Conservation (phyloP, 2,797 vertebrate genomes). For the Trematomus bernacchii region DNA sequence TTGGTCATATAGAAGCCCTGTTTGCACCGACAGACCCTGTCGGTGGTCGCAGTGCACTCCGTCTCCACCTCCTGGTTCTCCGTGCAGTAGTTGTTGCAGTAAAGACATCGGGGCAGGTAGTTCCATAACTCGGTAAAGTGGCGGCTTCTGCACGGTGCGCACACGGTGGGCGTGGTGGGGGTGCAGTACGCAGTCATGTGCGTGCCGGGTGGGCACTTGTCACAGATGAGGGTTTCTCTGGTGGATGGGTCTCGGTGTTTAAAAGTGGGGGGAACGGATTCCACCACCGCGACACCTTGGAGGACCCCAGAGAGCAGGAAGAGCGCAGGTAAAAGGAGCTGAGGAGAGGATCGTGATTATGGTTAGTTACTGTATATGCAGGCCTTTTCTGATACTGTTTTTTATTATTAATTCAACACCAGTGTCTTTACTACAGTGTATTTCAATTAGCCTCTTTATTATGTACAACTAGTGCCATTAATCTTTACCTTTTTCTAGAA, state of each 20-base stretch:
- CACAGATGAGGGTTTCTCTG: constrained; percentile 56
- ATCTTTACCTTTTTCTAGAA: neutral
- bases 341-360: neutral
- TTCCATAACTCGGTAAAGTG: constrained; percentile 82
- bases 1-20: constrained; percentile 63
- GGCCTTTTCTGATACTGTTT: neutral
- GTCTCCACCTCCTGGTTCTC: constrained; percentile 73
- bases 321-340: constrained; percentile 43
- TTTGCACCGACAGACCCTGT: constrained; percentile 82
- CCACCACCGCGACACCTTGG: too few species aligned
- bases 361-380: neutral
- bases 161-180: constrained; percentile 63
- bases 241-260: constrained; percentile 31
- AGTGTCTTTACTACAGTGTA: neutral
- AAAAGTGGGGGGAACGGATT: constrained; percentile 52
- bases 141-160: constrained; percentile 43
- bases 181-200: constrained; percentile 74
- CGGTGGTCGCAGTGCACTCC: constrained; percentile 69
- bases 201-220: constrained; percentile 70
- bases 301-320: constrained; percentile 45
- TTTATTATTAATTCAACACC: neutral
- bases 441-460: neutral
- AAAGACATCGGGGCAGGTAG: constrained; percentile 81
- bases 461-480: neutral
- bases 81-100: constrained; percentile 77